A percentile compares a stretch with the other conserved stretches of the same genome.
Evolutionary conservation across 2,797 vertebrate species (phyloP).

Genomic region (Premnoplex brunnescens): DNA sequence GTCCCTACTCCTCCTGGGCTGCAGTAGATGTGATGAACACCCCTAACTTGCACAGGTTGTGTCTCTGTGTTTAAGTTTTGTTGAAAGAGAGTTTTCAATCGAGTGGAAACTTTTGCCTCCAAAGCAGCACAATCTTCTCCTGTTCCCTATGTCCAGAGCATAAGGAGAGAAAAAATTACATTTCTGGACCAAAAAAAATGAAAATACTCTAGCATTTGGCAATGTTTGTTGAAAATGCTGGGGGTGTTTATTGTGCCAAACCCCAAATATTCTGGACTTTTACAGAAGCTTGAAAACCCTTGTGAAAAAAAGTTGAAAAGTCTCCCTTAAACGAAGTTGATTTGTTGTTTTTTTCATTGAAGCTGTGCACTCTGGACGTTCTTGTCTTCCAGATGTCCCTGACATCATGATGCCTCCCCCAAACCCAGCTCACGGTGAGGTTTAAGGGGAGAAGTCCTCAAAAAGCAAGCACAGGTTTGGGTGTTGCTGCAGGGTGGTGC

Average conservation of each 20-base stretch:
- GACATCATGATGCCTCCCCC: background rate
- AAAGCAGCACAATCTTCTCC: background rate
- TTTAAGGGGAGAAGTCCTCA: background rate
- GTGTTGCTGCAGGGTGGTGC: background rate
- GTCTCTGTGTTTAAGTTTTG: background rate
- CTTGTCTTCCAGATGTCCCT: background rate
- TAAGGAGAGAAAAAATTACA: background rate
- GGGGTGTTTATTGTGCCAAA: background rate
- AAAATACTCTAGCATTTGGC: background rate
- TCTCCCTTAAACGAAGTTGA: background rate
- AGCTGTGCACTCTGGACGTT: background rate
- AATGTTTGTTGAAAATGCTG: background rate
- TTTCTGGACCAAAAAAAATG: background rate
- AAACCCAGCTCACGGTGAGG: background rate
- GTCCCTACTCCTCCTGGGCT: background rate
- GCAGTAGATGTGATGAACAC: background rate
- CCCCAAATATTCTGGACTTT: conserved; percentile 25
- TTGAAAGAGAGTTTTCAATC: background rate
- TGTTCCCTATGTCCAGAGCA: background rate
- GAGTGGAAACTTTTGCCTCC: background rate
- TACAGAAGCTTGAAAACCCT: background rate
- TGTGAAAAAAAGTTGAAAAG: background rate
- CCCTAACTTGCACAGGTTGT: background rate
- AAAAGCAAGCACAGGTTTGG: background rate
- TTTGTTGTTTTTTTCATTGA: background rate